A percentile compares a stretch with the other conserved stretches of the same genome.
Conservation (phyloP, 1,140 invertebrate species). For the Trypoxylus dichotomus region DNA sequence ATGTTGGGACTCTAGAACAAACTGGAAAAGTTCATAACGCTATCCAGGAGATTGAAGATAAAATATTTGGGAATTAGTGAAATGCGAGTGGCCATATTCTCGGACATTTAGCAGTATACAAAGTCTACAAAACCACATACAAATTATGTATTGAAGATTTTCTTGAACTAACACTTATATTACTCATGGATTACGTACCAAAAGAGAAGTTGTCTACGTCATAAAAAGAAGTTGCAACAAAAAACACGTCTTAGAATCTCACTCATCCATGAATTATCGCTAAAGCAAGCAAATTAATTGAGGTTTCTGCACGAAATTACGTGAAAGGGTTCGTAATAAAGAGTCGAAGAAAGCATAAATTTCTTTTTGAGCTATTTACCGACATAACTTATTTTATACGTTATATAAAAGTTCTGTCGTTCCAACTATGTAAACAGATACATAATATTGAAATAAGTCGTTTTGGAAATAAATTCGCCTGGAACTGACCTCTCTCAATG, state of each 20-base stretch:
- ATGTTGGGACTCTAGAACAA: no score
- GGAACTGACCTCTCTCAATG: constrained; percentile 6
- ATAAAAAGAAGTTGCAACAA: no score
- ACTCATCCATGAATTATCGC: no score
- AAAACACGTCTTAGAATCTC: no score
- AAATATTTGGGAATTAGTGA: no score
- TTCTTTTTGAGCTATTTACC: neutral
- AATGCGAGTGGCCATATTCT: no score
- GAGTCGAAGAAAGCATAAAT: neutral
- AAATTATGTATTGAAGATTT: no score
- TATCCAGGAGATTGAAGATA: no score
- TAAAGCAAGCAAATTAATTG: neutral
- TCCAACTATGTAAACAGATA: constrained; percentile 7
- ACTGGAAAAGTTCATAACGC: no score
- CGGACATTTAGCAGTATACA: no score
- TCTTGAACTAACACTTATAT: no score
- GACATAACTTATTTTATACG: neutral
- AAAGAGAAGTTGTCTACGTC: neutral
- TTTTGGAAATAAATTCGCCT: constrained; percentile 3
- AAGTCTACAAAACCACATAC: no score
- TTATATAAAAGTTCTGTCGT: neutral
- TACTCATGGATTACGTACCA: neutral
- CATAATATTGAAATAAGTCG: constrained; percentile 15
- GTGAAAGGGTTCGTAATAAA: neutral
- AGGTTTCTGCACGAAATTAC: neutral